These are phyloP conservation scores for Notocelia uddmanniana DNA, from an alignment of 2,888 invertebrate genomes.

Conservation along the genomic window DNA sequence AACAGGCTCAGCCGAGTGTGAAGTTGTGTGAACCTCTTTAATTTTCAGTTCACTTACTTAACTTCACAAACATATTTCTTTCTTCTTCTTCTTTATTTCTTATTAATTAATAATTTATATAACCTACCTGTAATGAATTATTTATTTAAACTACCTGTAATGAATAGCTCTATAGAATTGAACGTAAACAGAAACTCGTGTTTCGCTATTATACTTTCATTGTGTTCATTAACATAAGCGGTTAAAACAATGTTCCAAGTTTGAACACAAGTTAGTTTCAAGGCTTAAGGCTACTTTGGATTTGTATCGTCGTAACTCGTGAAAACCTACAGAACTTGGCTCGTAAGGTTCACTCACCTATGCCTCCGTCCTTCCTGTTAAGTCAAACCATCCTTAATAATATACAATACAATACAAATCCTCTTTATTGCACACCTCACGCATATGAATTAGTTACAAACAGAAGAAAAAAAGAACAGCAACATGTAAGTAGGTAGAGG, in stretches of 20 bases:
- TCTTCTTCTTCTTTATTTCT: too few relatives aligned
- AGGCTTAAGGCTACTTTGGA: conserved; percentile 6
- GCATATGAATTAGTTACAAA: too few relatives aligned
- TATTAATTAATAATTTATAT: too few relatives aligned
- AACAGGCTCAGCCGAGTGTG: background rate
- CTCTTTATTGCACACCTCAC: too few relatives aligned
- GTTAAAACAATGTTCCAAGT: conserved; percentile 7
- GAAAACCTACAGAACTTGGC: conserved; percentile 9
- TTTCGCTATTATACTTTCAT: background rate
- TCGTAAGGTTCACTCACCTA: conserved; percentile 10
- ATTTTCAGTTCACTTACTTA: background rate
- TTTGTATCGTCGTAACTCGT: conserved; percentile 9
- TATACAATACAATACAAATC: background rate
- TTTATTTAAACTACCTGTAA: too few relatives aligned
- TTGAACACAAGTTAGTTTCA: background rate
- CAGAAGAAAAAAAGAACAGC: too few relatives aligned
- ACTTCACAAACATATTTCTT: background rate
- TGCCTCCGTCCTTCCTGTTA: conserved; percentile 8
- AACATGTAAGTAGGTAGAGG: too few relatives aligned
- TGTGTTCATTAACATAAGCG: background rate
- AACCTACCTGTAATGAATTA: too few relatives aligned
- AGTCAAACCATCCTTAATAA: conserved; percentile 13
- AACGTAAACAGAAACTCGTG: background rate
- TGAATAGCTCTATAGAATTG: background rate
- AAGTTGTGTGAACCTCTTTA: too few relatives aligned